A percentile compares a stretch with the other conserved stretches of the same genome.
Evolutionary conservation across 2,797 vertebrate genomes (phyloP).

Genomic region (Gambelia wislizenii): DNA sequence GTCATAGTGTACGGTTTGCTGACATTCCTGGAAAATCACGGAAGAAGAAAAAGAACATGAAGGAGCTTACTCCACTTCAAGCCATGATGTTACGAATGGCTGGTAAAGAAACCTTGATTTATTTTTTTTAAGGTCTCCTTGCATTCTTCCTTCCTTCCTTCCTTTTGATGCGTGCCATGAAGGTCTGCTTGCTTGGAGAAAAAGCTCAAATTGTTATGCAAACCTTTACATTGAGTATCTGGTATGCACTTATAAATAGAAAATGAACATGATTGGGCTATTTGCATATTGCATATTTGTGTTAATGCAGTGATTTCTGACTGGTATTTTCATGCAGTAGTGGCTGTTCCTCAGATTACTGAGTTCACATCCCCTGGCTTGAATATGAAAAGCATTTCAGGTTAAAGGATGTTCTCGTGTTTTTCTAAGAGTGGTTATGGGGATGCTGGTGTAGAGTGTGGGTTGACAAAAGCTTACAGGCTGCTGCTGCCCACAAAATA

Average conservation of each 20-base stretch:
- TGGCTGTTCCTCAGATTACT: neutral
- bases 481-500: neutral
- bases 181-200: neutral
- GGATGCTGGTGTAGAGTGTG: neutral
- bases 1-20: constrained; percentile 93
- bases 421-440: neutral
- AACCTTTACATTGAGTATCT: neutral
- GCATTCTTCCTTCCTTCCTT: too few species aligned
- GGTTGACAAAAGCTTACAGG: neutral
- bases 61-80: constrained; percentile 96
- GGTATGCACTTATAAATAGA: neutral
- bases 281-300: neutral
- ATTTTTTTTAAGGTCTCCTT: fast-evolving
- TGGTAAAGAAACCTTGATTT: constrained; percentile 78
- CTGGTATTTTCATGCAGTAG: neutral
- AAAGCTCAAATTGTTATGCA: neutral
- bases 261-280: neutral
- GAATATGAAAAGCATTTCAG: neutral
- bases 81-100: constrained; percentile 99
- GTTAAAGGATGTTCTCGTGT: neutral
- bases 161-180: neutral
- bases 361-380: neutral
- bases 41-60: constrained; percentile 90
- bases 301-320: neutral
- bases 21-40: constrained; percentile 87